Conservation (phyloP, 2,113 vertebrate genomes). For the Corydoras maculifer region DNA sequence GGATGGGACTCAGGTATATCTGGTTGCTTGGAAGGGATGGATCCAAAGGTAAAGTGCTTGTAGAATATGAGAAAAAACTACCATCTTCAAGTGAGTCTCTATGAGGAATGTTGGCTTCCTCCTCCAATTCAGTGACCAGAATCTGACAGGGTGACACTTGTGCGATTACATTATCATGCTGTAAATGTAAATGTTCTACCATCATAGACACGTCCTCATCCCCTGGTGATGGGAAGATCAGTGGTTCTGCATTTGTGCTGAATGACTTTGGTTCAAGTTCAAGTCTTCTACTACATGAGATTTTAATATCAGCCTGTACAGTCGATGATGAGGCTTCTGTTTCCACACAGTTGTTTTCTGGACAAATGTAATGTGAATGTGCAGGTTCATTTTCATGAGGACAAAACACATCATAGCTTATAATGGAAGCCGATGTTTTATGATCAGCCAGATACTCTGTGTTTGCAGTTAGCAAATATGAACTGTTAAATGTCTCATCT, state of each 20-base stretch:
- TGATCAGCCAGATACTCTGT: not conserved
- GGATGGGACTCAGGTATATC: conserved; percentile 40
- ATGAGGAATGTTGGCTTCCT: not conserved
- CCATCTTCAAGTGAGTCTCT: not conserved
- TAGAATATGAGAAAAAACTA: not conserved
- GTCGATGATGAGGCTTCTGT: not conserved
- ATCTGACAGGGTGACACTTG: conserved; percentile 48
- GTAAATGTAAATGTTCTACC: not conserved
- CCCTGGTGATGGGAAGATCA: not conserved
- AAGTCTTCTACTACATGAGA: conserved; percentile 5
- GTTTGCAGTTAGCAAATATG: not conserved
- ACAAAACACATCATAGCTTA: conserved; percentile 51
- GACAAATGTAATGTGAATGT: conserved; percentile 42
- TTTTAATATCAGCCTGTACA: not conserved
- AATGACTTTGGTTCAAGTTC: not conserved
- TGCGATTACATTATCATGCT: not conserved
- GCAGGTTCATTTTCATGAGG: conserved; percentile 51
- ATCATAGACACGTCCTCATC: not conserved
- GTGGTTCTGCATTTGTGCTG: not conserved
- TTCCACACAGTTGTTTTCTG: conserved; percentile 1
- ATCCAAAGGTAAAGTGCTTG: not conserved
- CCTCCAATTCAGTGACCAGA: conserved; percentile 58
- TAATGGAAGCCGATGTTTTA: conserved; percentile 36
- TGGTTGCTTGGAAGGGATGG: not conserved
- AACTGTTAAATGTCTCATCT: conserved; percentile 28